These are phyloP conservation scores for Oreotragus oreotragus DNA, from an alignment of 2,113 vertebrate species.

Conservation along the genomic window DNA sequence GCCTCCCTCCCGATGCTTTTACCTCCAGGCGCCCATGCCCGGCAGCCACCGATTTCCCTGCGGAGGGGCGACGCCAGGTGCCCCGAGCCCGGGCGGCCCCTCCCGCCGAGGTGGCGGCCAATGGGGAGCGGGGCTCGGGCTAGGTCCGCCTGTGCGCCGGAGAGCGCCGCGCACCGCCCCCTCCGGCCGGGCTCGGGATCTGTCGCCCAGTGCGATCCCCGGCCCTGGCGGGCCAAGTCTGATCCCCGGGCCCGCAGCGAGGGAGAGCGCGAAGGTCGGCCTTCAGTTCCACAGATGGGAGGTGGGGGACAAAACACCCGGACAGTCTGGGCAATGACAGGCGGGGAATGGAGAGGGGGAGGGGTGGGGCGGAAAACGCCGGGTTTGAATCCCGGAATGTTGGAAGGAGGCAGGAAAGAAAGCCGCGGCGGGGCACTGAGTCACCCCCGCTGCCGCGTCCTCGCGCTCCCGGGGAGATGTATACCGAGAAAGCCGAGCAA, in stretches of 20 bases:
- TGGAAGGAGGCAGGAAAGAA: neutral
- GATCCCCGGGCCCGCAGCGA: constrained; percentile 19
- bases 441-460: constrained; percentile 42
- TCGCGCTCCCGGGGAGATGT: constrained; percentile 39
- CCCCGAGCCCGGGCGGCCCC: constrained; percentile 65
- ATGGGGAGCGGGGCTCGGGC: constrained; percentile 67
- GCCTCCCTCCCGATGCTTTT: constrained; percentile 61
- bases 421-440: constrained; percentile 54
- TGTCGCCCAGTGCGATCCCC: constrained; percentile 28
- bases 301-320: neutral
- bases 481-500: constrained; percentile 76
- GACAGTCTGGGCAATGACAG: constrained; percentile 30
- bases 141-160: constrained; percentile 53
- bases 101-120: constrained; percentile 66
- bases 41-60: constrained; percentile 74
- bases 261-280: constrained; percentile 63
- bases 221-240: constrained; percentile 60
- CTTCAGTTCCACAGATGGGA: constrained; percentile 40
- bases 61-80: constrained; percentile 78
- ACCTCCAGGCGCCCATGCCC: constrained; percentile 60
- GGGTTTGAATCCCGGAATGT: constrained; percentile 5
- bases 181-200: constrained; percentile 59
- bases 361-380: constrained; percentile 39
- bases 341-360: neutral
- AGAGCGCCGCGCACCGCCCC: constrained; percentile 69